Base-by-base conservation (phyloP, 2,113 vertebrate species). In the Phalacrocorax carbo region DNA sequence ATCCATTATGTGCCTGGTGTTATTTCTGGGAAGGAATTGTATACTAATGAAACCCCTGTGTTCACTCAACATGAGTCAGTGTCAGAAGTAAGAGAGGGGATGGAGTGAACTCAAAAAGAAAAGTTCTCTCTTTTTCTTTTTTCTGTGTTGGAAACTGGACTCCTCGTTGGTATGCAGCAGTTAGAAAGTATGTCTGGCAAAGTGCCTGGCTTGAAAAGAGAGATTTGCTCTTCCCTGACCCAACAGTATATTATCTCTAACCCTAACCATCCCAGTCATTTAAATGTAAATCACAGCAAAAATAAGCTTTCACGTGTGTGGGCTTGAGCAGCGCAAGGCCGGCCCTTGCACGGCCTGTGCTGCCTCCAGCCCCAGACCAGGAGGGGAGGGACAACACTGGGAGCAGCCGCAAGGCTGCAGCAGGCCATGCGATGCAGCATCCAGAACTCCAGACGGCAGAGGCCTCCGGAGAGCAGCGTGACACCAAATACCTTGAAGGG, bases 171-270 rank as follows among this genome's bases (percentile, higher is more conserved):
- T 87, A 93, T 93, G 93, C 82, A 89, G 81, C 69, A 70, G 62
- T 72, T 82, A 89, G 58, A 91, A 92, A 91, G 46, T 64, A 54
- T 44, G 57, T 60, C 81, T 95, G 94, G 96, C 95, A 87, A 89
- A 94, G 40, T 18, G 91, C 93, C 95, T 88, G 81, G 20, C 71
- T 94, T 93, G 83, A 94, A 95, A 92, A 85, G 94, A 90, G 90
- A 82, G 81, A 96, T 91, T 82, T 94, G 93, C 89, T 92, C 86
- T 78, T 83, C 86, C 69, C 77, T 92, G 88, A 86, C 95, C 92
- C 80, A 93, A 68, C 81, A 94, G 69, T 96, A 27, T 68, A 91
- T 95, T 94, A 90, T 95, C 86, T 95, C 89, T 94, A 95, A 92
- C 95, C 93, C 86, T 76, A 89, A 69, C 66, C 75, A 81, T 73